phyloP scores from a whole-genome alignment of 2,797 vertebrate genomes.

The Chrysocyon brachyurus region DNA sequence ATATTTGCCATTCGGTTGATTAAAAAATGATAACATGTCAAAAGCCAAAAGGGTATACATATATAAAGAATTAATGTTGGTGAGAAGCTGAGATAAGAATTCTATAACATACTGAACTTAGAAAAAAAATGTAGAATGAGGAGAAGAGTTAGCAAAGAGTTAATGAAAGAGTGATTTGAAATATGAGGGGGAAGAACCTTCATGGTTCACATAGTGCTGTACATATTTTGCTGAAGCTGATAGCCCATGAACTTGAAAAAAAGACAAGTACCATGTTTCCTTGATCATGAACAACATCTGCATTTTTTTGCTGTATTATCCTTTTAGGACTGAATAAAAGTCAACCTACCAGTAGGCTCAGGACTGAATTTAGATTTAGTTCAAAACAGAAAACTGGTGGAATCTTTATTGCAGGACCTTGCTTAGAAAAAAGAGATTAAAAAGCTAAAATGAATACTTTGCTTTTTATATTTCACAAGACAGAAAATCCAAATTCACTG shows the following conservation, averaged over 20 bases:
- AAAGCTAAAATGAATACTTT: slow-evolving; percentile 21
- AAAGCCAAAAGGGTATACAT: neutral
- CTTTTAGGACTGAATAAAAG: slow-evolving; percentile 44
- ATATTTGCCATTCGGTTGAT: slow-evolving; percentile 37
- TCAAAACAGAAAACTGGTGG: slow-evolving; percentile 9
- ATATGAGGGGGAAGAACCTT: neutral
- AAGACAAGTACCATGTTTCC: neutral
- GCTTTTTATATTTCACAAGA: slow-evolving; percentile 26
- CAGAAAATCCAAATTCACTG: slow-evolving; percentile 48
- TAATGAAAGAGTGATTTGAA: slow-evolving; percentile 31
- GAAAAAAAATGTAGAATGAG: neutral
- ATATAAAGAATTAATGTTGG: slow-evolving; percentile 12
- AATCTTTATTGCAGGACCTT: slow-evolving; percentile 18
- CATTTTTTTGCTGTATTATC: slow-evolving; percentile 53
- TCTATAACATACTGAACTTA: neutral
- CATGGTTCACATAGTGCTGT: neutral
- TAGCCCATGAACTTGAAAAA: slow-evolving; percentile 51
- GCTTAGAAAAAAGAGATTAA: slow-evolving; percentile 36
- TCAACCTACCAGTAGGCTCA: neutral
- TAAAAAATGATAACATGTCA: slow-evolving; percentile 10
- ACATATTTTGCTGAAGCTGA: slow-evolving; percentile 18
- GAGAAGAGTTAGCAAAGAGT: slow-evolving; percentile 3
- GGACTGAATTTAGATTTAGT: slow-evolving; percentile 54
- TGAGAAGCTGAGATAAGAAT: slow-evolving; percentile 2
- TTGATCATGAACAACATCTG: slow-evolving; percentile 5